Base-by-base conservation (phyloP, 2,113 vertebrate species). In the Oreochromis niloticus region DNA sequence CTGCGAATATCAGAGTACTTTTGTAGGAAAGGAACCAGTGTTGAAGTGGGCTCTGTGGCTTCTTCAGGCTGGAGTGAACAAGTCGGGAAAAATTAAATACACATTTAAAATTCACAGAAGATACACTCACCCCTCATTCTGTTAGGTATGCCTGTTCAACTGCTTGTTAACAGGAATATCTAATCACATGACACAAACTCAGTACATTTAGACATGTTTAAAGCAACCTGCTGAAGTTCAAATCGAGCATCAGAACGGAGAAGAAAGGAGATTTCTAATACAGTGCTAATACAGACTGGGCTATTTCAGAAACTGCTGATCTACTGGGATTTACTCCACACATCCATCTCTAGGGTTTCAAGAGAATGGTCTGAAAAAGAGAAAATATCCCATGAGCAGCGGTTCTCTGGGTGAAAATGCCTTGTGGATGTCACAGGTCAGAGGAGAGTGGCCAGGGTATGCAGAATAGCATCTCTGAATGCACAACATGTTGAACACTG, bases 1-100 rank as follows among this genome's bases (percentile, higher is more conserved):
- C 96, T 98, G 93, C 98, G 97, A 52, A 95, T 93, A 66, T 99
- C 98, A 1, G 98, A 96, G 94, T 99, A 99, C 88, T 98, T 99
- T 84, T 99, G 97, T 86, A 99, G 96, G 92, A 99, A 99, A 39
- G 98, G 97, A 93, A 99, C 97, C 92, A 97, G 75, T 4, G 96
- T 87, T 48, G 98, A 98, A 83, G 96, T 87, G 8, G 98, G 97
- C 86, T 99, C 98, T 50, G 97, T 98, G 16, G 97, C 97, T 95
- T 96, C 96, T 95, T 99, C 98, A 34, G 97, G 98, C 98, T 99
- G 90, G 56, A 91, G 83, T 93, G 48, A 90, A 32, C 27, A 24
- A 68, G 4, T 83, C 1, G 7, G 22, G 22, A 56, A 41, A n/a
- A 68, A 59, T 48, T 30, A 39, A 11, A 57, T 7, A 55, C 19